Evolutionary conservation across 2,888 invertebrate genomes (phyloP).

Genomic region (Drosophila incognita): DNA sequence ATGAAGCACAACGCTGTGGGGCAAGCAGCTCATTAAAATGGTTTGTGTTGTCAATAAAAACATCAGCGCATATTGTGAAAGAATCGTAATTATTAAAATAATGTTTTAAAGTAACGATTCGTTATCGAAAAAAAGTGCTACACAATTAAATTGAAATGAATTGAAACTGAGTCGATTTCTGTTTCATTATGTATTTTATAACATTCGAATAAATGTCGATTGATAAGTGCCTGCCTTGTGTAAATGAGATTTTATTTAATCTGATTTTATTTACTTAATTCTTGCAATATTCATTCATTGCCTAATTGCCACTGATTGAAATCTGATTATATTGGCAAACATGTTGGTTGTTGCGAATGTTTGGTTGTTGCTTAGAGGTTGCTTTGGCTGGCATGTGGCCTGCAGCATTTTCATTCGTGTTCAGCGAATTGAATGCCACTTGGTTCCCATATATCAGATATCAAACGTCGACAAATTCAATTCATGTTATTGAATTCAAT

Average conservation of each 20-base stretch:
- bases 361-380: slow-evolving; percentile 22
- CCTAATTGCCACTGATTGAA: slow-evolving; percentile 7
- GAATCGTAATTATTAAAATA: not conserved
- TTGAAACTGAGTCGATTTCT: not conserved
- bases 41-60: slow-evolving; percentile 30
- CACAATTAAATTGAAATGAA: not conserved
- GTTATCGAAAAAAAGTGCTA: not conserved
- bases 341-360: slow-evolving; percentile 5
- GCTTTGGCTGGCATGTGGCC: slow-evolving; percentile 20
- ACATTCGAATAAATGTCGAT: not conserved
- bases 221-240: not conserved
- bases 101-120: not conserved
- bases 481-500: slow-evolving; percentile 70
- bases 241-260: not conserved
- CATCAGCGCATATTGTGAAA: not conserved
- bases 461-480: slow-evolving; percentile 53
- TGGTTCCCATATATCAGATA: not conserved
- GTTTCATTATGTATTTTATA: not conserved
- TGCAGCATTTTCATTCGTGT: slow-evolving; percentile 42
- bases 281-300: slow-evolving; percentile 22
- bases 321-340: slow-evolving; percentile 1
- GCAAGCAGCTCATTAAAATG: slow-evolving; percentile 51
- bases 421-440: slow-evolving; percentile 61
- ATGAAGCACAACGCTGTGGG: slow-evolving; percentile 57
- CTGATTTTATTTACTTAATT: slow-evolving; percentile 1